Evolutionary conservation across 2,888 invertebrate species (phyloP).

Genomic region (Synergus laeviventris): DNA sequence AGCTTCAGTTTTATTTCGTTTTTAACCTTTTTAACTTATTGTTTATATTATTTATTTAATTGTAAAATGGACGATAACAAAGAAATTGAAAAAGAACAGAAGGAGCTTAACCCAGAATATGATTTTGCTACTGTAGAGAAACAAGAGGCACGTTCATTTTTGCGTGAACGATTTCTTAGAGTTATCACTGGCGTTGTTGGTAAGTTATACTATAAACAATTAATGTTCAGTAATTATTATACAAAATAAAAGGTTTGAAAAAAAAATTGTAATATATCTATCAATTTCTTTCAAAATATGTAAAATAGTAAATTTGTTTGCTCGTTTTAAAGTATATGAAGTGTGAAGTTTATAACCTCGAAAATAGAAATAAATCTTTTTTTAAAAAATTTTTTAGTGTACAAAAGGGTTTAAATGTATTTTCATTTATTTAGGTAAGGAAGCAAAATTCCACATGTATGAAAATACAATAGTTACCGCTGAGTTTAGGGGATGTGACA

Average conservation of each 20-base stretch:
- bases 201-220: conserved; percentile 58
- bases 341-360: no score
- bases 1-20: neutral
- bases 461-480: conserved; percentile 74
- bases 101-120: conserved; percentile 48
- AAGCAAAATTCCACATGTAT: conserved; percentile 71
- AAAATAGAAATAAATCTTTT: no score
- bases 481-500: conserved; percentile 74
- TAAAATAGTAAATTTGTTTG: neutral
- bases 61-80: conserved; percentile 54
- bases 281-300: neutral
- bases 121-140: conserved; percentile 68
- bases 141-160: conserved; percentile 74
- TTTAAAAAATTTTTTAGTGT: no score
- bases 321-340: neutral
- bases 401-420: neutral
- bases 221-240: neutral
- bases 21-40: no score
- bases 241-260: neutral
- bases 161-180: conserved; percentile 76
- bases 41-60: neutral
- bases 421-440: conserved; percentile 68
- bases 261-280: neutral
- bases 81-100: conserved; percentile 40
- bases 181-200: conserved; percentile 74